phyloP scores from a whole-genome alignment of 2,888 invertebrate genomes.

The Idaea aversata region DNA sequence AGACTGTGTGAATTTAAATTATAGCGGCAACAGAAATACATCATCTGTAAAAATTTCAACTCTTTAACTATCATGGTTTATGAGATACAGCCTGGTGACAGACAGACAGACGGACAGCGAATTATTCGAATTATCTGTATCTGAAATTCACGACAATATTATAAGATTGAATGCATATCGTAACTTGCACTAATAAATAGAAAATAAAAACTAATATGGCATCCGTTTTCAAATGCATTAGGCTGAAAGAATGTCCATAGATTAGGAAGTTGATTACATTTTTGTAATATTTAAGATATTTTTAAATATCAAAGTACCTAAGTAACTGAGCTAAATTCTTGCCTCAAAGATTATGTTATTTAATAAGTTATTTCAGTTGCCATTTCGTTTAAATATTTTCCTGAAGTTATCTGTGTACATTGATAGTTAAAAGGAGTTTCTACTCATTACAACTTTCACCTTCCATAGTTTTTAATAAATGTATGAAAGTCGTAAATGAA shows the following conservation, averaged over 20 bases:
- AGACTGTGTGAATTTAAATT: not conserved
- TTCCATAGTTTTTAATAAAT: not conserved
- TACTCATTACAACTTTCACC: not conserved
- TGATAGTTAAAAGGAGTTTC: not conserved
- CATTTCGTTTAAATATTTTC: not conserved
- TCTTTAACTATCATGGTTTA: too few relatives aligned
- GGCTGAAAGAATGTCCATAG: not conserved
- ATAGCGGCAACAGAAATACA: too few relatives aligned
- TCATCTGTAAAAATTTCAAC: too few relatives aligned
- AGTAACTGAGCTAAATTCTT: not conserved
- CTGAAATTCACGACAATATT: constrained; percentile 21
- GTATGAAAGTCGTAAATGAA: not conserved
- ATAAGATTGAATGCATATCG: constrained; percentile 16
- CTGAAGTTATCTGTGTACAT: not conserved
- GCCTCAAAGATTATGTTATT: not conserved
- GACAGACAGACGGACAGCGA: too few relatives aligned
- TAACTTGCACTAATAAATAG: constrained; percentile 3
- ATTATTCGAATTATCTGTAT: too few relatives aligned
- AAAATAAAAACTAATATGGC: not conserved
- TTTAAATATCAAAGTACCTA: not conserved
- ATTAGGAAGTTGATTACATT: not conserved
- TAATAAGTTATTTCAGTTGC: not conserved
- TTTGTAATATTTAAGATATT: not conserved
- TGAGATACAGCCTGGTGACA: too few relatives aligned
- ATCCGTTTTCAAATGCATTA: not conserved